Conservation (phyloP, 2,113 vertebrate genomes). For the Clarias macrocephalus region DNA sequence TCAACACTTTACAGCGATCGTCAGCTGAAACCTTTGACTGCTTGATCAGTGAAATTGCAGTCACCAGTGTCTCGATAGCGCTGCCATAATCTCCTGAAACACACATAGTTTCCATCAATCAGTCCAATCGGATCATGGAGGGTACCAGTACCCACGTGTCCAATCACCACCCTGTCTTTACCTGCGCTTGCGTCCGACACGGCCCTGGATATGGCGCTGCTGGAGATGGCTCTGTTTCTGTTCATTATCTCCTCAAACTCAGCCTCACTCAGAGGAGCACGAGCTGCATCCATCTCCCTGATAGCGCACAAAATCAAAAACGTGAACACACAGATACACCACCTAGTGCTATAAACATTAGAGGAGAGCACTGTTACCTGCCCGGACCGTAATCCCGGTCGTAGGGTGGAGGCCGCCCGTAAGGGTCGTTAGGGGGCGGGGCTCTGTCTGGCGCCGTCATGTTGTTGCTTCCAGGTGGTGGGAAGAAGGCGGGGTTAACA, state of each 20-base stretch:
- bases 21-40: constrained; percentile 98
- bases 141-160: too few relatives aligned
- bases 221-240: constrained; percentile 96
- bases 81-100: constrained; percentile 93
- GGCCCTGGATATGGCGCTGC: constrained; percentile 96
- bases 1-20: constrained; percentile 98
- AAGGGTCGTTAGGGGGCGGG: constrained; percentile 91
- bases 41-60: constrained; percentile 98
- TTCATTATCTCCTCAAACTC: constrained; percentile 99
- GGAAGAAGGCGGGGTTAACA: constrained; percentile 98
- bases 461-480: constrained; percentile 91
- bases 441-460: constrained; percentile 94
- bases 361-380: constrained; percentile 74
- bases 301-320: not conserved
- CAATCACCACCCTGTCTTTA: constrained; percentile 53
- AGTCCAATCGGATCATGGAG: too few relatives aligned
- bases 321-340: too few relatives aligned
- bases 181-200: constrained; percentile 98
- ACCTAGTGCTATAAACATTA: not conserved
- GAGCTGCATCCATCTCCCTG: constrained; percentile 94
- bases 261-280: constrained; percentile 93
- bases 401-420: constrained; percentile 92
- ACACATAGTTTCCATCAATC: not conserved
- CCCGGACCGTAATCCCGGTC: constrained; percentile 95
- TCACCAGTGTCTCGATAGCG: constrained; percentile 98